A percentile compares a stretch with the other conserved stretches of the same genome.
Evolutionary conservation across 2,113 vertebrate species (phyloP).

Genomic region (Amia ocellicauda): DNA sequence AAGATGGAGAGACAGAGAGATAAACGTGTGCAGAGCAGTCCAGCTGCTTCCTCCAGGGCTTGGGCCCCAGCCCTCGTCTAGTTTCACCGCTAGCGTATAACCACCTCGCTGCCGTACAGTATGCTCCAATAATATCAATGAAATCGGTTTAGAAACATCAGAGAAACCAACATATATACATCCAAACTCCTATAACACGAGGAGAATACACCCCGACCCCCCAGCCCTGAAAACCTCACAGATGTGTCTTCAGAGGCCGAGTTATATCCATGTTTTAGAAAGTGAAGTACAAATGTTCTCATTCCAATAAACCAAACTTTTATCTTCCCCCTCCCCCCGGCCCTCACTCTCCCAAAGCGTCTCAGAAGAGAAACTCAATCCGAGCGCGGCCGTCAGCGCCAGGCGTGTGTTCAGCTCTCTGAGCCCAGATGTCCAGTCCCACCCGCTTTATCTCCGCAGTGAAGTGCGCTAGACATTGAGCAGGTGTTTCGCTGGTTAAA

Average conservation of each 20-base stretch:
- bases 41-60: too few relatives aligned
- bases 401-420: not conserved
- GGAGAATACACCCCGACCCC: too few relatives aligned
- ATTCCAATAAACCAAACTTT: not conserved
- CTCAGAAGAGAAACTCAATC: not conserved
- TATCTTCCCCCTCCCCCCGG: not conserved
- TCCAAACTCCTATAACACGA: too few relatives aligned
- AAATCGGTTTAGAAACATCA: not conserved
- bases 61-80: too few relatives aligned
- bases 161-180: not conserved
- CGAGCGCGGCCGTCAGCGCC: not conserved
- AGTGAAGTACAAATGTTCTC: too few relatives aligned
- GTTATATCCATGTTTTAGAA: too few relatives aligned
- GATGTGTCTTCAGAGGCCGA: too few relatives aligned
- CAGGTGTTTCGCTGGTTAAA: constrained; percentile 18
- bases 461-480: constrained; percentile 14
- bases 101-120: too few relatives aligned
- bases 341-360: not conserved
- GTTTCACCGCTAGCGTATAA: too few relatives aligned
- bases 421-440: constrained; percentile 6
- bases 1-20: not conserved
- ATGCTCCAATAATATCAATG: not conserved
- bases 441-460: constrained; percentile 17
- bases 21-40: constrained; percentile 14
- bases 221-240: too few relatives aligned